Conservation (phyloP, 2,113 vertebrate species). For the Psilopogon haemacephalus region DNA sequence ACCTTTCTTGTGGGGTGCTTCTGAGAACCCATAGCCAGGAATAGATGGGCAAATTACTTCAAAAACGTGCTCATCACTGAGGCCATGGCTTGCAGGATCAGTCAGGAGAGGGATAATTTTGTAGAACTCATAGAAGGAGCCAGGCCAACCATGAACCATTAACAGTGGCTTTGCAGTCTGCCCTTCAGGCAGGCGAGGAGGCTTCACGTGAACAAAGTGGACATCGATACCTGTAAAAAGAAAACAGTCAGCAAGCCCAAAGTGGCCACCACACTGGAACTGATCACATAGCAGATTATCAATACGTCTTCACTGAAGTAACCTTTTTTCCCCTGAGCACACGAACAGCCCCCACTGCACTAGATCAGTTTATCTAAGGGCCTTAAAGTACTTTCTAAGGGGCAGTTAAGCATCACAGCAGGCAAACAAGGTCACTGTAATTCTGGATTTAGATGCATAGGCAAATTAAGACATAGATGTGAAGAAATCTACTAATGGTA, state of each 20-base stretch:
- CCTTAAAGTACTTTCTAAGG: background rate
- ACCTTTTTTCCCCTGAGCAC: background rate
- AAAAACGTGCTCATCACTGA: slow-evolving; percentile 66
- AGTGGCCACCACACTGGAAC: background rate
- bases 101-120: slow-evolving; percentile 79
- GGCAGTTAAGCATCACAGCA: background rate
- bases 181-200: slow-evolving; percentile 44
- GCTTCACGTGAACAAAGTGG: slow-evolving; percentile 78
- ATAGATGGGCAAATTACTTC: slow-evolving; percentile 83
- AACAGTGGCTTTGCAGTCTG: slow-evolving; percentile 69
- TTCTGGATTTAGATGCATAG: slow-evolving; percentile 21
- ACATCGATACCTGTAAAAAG: slow-evolving; percentile 75
- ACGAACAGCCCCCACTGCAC: background rate
- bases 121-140: slow-evolving; percentile 81
- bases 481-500: background rate
- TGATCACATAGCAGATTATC: background rate
- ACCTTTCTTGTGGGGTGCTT: slow-evolving; percentile 80
- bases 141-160: slow-evolving; percentile 83
- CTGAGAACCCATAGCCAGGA: slow-evolving; percentile 80
- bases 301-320: background rate
- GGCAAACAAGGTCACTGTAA: background rate
- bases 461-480: slow-evolving; percentile 5
- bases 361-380: background rate
- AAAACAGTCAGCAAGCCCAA: background rate
- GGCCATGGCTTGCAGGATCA: slow-evolving; percentile 68